These are phyloP conservation scores for Eutrigla gurnardus DNA, from an alignment of 2,797 vertebrate species.

Conservation along the genomic window DNA sequence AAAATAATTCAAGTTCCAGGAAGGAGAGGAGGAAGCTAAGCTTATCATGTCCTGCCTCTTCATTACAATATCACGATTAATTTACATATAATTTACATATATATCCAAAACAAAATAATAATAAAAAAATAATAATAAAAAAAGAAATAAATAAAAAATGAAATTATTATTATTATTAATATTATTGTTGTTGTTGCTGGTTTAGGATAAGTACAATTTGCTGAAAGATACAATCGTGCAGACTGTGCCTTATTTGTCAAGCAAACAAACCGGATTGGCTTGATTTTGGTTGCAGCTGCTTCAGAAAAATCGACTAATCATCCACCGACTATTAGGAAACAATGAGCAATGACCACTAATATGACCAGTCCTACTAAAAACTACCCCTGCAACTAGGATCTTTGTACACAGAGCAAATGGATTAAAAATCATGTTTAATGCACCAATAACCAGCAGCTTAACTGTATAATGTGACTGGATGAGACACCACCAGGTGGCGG, in stretches of 20 bases:
- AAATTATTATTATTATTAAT: too few relatives aligned
- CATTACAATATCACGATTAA: too few relatives aligned
- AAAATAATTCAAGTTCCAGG: too few relatives aligned
- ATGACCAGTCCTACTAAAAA: background rate
- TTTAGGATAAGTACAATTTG: slow-evolving; percentile 23
- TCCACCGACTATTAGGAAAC: background rate
- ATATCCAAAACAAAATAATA: too few relatives aligned
- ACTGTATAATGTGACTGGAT: background rate
- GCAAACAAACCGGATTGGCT: slow-evolving; percentile 8
- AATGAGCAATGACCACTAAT: background rate
- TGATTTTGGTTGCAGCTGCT: background rate
- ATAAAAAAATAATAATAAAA: too few relatives aligned
- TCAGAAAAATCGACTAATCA: background rate
- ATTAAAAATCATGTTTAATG: background rate
- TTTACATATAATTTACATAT: too few relatives aligned
- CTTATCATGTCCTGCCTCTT: too few relatives aligned
- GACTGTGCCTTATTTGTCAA: slow-evolving; percentile 1
- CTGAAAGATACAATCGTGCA: slow-evolving; percentile 1
- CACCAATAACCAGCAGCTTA: background rate
- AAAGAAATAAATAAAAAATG: too few relatives aligned
- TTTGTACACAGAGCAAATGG: background rate
- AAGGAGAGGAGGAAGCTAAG: too few relatives aligned
- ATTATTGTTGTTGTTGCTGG: slow-evolving; percentile 1
- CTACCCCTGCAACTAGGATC: background rate
- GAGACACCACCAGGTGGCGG: slow-evolving; percentile 72